Conservation (phyloP, 2,797 vertebrate genomes). For the Poeciliopsis turneri region DNA sequence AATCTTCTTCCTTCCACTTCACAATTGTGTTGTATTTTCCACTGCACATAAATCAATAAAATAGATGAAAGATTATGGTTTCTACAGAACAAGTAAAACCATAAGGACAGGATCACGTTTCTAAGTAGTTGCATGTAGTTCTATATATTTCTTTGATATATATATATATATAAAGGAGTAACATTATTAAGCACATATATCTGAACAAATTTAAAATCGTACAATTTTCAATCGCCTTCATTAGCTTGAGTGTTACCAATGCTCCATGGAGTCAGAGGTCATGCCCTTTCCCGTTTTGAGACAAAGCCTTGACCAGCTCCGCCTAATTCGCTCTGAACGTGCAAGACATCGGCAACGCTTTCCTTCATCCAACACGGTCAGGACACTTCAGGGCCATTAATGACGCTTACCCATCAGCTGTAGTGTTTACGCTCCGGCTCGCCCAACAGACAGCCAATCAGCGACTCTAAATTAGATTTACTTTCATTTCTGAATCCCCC, state of each 20-base stretch:
- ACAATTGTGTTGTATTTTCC: background rate
- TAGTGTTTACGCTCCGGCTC: constrained; percentile 69
- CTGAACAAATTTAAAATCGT: background rate
- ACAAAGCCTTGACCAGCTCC: constrained; percentile 36
- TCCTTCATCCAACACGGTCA: constrained; percentile 58
- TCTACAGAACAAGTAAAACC: background rate
- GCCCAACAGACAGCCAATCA: constrained; percentile 70
- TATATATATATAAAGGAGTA: background rate
- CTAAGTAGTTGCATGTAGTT: background rate
- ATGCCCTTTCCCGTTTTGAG: constrained; percentile 1
- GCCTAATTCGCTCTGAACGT: constrained; percentile 48
- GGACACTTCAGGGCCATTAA: constrained; percentile 72
- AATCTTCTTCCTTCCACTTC: background rate
- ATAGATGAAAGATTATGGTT: background rate
- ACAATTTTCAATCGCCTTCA: background rate
- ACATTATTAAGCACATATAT: background rate
- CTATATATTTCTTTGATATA: background rate
- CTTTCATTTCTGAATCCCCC: constrained; percentile 74
- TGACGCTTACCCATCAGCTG: constrained; percentile 71
- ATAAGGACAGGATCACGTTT: background rate
- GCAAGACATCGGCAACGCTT: constrained; percentile 44
- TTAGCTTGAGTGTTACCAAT: background rate
- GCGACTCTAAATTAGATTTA: constrained; percentile 73
- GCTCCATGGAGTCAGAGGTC: background rate
- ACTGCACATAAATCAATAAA: background rate